Evolutionary conservation across 2,113 vertebrate genomes (phyloP), one percentile per base, ranked within the genome.

Genomic region (Rhinoderma darwinii): DNA sequence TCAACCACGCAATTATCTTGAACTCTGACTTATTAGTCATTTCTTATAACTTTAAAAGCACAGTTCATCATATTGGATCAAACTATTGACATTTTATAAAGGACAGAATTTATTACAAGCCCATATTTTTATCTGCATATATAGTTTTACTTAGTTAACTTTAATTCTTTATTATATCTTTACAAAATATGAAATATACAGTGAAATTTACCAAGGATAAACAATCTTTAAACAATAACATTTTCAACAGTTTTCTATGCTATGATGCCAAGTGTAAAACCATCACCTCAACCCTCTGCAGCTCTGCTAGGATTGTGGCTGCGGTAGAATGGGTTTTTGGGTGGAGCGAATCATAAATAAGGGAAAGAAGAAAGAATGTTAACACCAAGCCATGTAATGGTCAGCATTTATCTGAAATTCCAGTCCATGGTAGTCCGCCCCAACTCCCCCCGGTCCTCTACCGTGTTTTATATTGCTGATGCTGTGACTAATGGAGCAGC

Each of bases 11-110:
- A 83, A 72, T 72, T 83, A 83, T 83, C 43, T 43, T 83, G 82
- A 83, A 72, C 82, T 83, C 82, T 72, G 44, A 83, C 82, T 72
- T 83, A 72, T 70, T 59, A 70, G 82, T 83, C 63, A 83, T 83
- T 83, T 83, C 82, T 83, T 73, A 83, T 83, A 83, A 50, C 43
- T 83, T 39, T 83, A 83, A 83, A 83, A 83, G 82, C 82, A 51
- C 63, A 72, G 82, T 83, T 72, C 66, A 83, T 72, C 82, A 83
- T 73, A 51, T 43, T 72, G 73, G 43, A 72, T 51, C 63, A 70
- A 83, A 72, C 27, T 70, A 83, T 72, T 72, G 44, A 51, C 82
- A 73, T 83, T 73, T 83, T 51, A 72, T 72, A 47, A 32, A 82
- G 32, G 7, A 83, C 44, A 3, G 14, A 8, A 82, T 82, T 66